A percentile compares a stretch with the other conserved stretches of the same genome.
Conservation (phyloP, 2,888 invertebrate species). For the Ypsolopha scabrella region DNA sequence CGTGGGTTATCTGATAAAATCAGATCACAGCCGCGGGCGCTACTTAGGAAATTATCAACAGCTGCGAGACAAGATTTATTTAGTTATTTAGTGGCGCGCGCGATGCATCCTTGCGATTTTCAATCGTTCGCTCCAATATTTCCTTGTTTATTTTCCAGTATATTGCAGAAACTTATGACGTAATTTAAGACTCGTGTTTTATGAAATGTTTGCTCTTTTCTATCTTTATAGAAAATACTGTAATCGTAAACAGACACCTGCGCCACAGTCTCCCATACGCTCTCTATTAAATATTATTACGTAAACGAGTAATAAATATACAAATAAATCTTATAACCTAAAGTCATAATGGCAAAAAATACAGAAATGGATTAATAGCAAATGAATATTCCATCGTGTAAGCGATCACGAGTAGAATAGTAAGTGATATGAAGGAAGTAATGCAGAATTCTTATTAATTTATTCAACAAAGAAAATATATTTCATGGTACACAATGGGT, state of each 20-base stretch:
- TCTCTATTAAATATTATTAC: too few relatives aligned
- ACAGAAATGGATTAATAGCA: background rate
- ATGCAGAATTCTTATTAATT: background rate
- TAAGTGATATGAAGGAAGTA: background rate
- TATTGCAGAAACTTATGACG: too few relatives aligned
- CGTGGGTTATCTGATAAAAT: constrained; percentile 2
- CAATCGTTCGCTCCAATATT: too few relatives aligned
- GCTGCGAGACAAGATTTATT: background rate
- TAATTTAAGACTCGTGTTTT: too few relatives aligned
- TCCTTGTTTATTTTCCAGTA: too few relatives aligned
- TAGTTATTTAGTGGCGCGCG: background rate
- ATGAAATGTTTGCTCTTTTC: too few relatives aligned
- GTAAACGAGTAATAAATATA: too few relatives aligned
- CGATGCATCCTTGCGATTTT: too few relatives aligned
- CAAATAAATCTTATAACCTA: background rate
- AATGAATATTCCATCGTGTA: background rate
- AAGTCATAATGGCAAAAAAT: background rate
- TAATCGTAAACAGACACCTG: too few relatives aligned
- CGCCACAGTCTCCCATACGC: too few relatives aligned
- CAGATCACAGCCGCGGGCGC: background rate
- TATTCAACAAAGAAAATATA: constrained; percentile 2
- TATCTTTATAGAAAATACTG: too few relatives aligned
- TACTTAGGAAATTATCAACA: constrained; percentile 1
- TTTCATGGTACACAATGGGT: constrained; percentile 1
- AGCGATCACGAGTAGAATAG: background rate